Base-by-base conservation (phyloP, 2,888 invertebrate genomes). In the Apamea monoglypha region DNA sequence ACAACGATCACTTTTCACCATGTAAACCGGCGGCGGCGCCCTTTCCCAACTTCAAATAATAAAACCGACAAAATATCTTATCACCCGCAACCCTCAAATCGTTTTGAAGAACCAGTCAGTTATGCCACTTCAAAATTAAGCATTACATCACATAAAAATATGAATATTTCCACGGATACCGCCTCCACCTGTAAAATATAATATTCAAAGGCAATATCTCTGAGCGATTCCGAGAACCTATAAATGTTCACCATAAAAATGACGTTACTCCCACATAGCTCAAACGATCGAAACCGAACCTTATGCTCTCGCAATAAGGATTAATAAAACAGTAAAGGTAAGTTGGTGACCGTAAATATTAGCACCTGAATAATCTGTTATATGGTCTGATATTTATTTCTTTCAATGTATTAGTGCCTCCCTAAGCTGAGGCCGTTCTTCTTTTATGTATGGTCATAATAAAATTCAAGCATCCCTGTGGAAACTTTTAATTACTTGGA, bases 221-320 rank as follows among this genome's bases (percentile, higher is more conserved):
- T 87, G 88, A 87, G 87, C 88, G 89, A 91, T 90, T 91, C 90
- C 81, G 83, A 87, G 86, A 84, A 87, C 90, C 92, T 90, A 93
- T 92, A 92, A 92, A 92, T 91, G 92, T 90, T 90, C 87, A 82
- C 89, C 92, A 91, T 93, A 92, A 93, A 92, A 92, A 90, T 91
- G 92, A 90, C 90, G 88, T 85, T 88, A 86, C 64, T 82, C 75
- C 66, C 67, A 59, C 68, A 53, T 76, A 74, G 50, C n/a, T 70
- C 5, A 63, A 53, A 8, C 66, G 72, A 74, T 12, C 79, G 16
- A 88, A 80, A 81, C 10, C 47, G 18, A 78, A 86, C 88, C 78
- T 83, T 91, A 82, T n/a, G 0, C 0, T 18, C 5, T n/a, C 7
- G 44, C 0, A 7, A 47, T 76, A 87, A 81, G 64, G 71, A 21